Base-by-base conservation (phyloP, 64 coral and sea anemone genomes). In the Montipora efflorescens region DNA sequence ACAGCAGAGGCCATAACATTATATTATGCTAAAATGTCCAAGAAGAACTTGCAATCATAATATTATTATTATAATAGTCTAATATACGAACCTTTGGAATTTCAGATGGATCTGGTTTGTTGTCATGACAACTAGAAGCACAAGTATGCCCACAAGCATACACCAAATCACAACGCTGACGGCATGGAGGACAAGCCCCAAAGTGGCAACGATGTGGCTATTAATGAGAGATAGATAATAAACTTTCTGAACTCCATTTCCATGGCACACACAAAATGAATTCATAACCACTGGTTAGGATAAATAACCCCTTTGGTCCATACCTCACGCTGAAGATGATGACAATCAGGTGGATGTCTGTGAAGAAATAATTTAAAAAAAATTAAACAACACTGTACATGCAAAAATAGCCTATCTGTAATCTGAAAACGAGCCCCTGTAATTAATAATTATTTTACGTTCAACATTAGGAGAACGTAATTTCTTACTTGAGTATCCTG, bases 151-250 rank as follows among this genome's bases (percentile, higher is more conserved):
- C 70, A 78, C 97, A 99, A 8, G 48, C 23, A 67, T 76, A 48
- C 19, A 80, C 58, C 7, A 72, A 89, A 45, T 83, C 82, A 89
- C 97, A 99, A 5, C 80, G 87, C 47, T 94, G 72, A 79, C 74
- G 88, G 47, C 97, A 99, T 44, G 89, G 92, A 47, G 97, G 95
- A 82, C 97, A 99, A 8, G 76, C 58, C 21, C 92, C 97, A 91
- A 91, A 99, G 67, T 99, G 97, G 55, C 97, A 99, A 15, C 90
- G 92, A 91, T 96, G 97, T 89, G 84, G 92, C 95, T 99, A 28
- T 47, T 90, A 74, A 22, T 59, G 85, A 19, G 72, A 70, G 11
- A 61, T 61, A 70, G 11, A 61, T 61, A 28, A n/a, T 16, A 76
- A 76, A 20, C 10, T 2, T 57, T 0, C 10, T 75, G 22, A 53